Conservation (phyloP, 1,140 invertebrate species). For the Pectinophora gossypiella region DNA sequence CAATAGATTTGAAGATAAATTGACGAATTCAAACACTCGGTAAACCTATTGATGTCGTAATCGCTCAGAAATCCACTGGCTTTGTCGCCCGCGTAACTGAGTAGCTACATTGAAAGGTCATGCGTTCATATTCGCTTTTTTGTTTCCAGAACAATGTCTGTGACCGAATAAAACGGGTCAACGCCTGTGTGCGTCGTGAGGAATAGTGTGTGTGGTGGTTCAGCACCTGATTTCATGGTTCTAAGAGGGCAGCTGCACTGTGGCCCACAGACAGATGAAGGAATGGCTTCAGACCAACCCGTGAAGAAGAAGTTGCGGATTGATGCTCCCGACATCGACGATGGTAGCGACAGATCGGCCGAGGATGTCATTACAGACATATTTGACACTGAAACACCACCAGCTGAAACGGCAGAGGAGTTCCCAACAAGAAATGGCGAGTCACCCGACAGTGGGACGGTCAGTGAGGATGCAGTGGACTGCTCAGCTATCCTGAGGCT, state of each 20-base stretch:
- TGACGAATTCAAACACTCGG: too few relatives aligned
- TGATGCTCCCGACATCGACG: conserved; percentile 74
- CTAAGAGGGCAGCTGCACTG: conserved; percentile 35
- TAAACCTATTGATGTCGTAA: conserved; percentile 12
- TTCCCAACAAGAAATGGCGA: conserved; percentile 56
- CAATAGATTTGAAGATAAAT: too few relatives aligned
- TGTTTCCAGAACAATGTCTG: conserved; percentile 51
- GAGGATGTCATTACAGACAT: conserved; percentile 60
- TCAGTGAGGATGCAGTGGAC: conserved; percentile 71
- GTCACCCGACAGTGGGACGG: conserved; percentile 66
- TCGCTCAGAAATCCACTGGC: conserved; percentile 29
- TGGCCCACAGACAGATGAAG: conserved; percentile 55
- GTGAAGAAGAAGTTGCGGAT: conserved; percentile 85
- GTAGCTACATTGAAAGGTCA: conserved; percentile 72
- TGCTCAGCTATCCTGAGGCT: conserved; percentile 55
- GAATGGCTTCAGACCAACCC: conserved; percentile 82
- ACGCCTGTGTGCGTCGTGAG: conserved; percentile 7
- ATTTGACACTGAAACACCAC: conserved; percentile 52
- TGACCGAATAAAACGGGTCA: conserved; percentile 15
- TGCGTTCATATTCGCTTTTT: conserved; percentile 57
- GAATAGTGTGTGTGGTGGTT: conserved; percentile 13
- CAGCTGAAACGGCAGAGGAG: conserved; percentile 46
- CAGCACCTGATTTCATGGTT: conserved; percentile 39
- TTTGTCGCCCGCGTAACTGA: conserved; percentile 74
- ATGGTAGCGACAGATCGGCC: conserved; percentile 73